Conservation (phyloP, 1,140 invertebrate species). For the Cheumatopsyche charites region DNA sequence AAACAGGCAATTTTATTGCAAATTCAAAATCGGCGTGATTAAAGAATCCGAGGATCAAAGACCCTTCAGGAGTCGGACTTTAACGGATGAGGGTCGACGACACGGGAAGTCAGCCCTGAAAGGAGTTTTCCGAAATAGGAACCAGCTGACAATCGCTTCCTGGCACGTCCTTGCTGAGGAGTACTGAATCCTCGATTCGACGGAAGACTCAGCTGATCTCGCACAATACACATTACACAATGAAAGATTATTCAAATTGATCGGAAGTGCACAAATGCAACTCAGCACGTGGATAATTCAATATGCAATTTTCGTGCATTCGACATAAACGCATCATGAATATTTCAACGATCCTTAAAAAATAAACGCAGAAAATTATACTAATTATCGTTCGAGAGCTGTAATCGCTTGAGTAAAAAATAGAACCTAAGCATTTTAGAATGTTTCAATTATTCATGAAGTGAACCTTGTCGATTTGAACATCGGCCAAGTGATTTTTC, state of each 20-base stretch:
- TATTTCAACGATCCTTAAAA: too few relatives aligned
- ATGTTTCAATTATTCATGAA: too few relatives aligned
- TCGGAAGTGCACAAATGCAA: not conserved
- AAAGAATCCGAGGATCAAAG: not conserved
- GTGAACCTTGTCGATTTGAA: too few relatives aligned
- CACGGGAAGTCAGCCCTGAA: not conserved
- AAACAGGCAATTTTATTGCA: too few relatives aligned
- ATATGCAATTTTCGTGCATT: not conserved
- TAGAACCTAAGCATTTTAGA: too few relatives aligned
- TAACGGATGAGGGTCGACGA: not conserved
- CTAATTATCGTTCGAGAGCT: too few relatives aligned
- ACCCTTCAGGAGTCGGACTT: not conserved
- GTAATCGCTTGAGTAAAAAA: too few relatives aligned
- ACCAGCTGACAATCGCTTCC: not conserved
- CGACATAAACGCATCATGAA: too few relatives aligned
- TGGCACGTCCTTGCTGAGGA: not conserved
- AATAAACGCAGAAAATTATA: too few relatives aligned
- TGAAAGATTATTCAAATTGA: not conserved
- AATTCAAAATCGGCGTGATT: not conserved
- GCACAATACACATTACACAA: not conserved
- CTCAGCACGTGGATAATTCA: not conserved
- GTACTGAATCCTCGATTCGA: not conserved
- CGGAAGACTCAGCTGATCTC: not conserved
- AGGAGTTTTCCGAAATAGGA: constrained; percentile 13
- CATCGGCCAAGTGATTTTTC: too few relatives aligned